These are phyloP conservation scores for Stictonetta naevosa DNA, from an alignment of 2,113 vertebrate species.

Conservation along the genomic window DNA sequence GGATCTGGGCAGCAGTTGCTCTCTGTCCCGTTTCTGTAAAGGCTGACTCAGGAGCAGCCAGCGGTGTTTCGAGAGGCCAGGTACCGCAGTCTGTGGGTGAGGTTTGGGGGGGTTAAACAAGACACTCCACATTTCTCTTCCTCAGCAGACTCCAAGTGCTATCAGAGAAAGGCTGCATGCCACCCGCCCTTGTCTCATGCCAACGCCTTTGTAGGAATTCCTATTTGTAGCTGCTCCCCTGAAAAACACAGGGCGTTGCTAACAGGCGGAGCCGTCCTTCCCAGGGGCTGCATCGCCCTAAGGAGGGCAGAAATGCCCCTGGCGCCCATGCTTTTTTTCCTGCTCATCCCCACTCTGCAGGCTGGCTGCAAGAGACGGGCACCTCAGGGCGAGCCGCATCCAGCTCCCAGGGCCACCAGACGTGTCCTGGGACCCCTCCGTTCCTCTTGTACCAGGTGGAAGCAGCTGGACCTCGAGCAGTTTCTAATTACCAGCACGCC, in stretches of 20 bases:
- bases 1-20: neutral
- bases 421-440: neutral
- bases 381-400: neutral
- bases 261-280: neutral
- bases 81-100: neutral
- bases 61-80: neutral
- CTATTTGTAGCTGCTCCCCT: neutral
- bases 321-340: neutral
- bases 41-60: neutral
- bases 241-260: neutral
- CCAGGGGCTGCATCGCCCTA: neutral
- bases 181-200: neutral
- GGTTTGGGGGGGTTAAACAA: neutral
- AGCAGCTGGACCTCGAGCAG: neutral
- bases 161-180: neutral
- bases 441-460: constrained; percentile 3
- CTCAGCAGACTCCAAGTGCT: neutral
- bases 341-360: neutral
- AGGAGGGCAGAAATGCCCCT: neutral
- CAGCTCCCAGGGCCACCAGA: neutral
- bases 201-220: neutral
- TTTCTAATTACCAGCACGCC: neutral
- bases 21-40: neutral
- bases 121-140: neutral
- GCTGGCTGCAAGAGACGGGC: neutral